Conservation (phyloP, 2,113 vertebrate genomes). For the Xiphophorus couchianus region DNA sequence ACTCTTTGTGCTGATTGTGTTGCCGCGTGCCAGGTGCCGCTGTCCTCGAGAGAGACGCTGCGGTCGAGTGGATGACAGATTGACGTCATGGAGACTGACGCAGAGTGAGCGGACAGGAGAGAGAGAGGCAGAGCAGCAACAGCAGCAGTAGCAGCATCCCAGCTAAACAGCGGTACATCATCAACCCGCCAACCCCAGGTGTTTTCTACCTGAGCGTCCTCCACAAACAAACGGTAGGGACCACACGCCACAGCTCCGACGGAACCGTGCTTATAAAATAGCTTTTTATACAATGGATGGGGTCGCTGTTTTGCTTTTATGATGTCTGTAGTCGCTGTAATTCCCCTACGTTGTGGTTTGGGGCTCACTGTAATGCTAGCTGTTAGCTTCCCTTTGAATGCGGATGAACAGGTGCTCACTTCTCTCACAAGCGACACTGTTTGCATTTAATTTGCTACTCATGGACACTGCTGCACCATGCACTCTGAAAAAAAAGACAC, state of each 20-base stretch:
- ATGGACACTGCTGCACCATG: neutral
- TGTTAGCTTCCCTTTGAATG: constrained; percentile 47
- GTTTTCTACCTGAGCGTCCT: constrained; percentile 67
- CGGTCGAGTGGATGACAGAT: constrained; percentile 54
- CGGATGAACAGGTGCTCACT: constrained; percentile 45
- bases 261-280: neutral
- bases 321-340: constrained; percentile 7
- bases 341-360: constrained; percentile 43
- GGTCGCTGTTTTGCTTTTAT: neutral
- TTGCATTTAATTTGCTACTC: neutral
- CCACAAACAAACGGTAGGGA: constrained; percentile 76
- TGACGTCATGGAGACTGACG: constrained; percentile 81
- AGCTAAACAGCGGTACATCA: constrained; percentile 31
- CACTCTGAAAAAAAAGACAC: neutral
- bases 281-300: neutral
- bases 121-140: constrained; percentile 34
- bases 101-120: constrained; percentile 54
- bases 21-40: constrained; percentile 19
- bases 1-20: neutral
- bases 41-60: constrained; percentile 36
- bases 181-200: constrained; percentile 39
- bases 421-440: constrained; percentile 15
- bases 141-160: constrained; percentile 62
- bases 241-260: constrained; percentile 1
- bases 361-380: constrained; percentile 61